Evolutionary conservation across 2,888 invertebrate species (phyloP), one percentile per base, ranked within the genome.

Genomic region (Thalpophila matura): DNA sequence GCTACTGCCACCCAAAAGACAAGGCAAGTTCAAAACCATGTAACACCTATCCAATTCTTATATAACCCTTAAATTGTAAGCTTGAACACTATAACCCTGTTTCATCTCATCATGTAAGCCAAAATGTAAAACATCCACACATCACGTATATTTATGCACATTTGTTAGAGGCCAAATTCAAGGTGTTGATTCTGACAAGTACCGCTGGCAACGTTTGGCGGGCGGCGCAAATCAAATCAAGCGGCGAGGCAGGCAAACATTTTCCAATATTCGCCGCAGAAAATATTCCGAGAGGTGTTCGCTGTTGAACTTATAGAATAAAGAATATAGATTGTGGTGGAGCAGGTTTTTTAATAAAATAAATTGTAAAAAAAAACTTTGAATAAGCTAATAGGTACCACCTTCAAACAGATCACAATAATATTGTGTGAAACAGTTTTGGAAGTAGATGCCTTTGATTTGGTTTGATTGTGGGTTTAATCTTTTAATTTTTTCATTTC

Each of bases 221-320:
- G 76, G 69, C 77, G 72, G 81, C 70, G 81, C 84, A 90, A 90
- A 91, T 91, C 89, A 86, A 91, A 91, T 91, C 91, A 89, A 84
- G 84, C 82, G 84, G 79, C 74, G 74, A 80, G 83, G 75, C 83
- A 83, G 79, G 87, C 85, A 89, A 89, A 89, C 86, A 90, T 86
- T 87, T 87, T 87, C 81, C 87, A 88, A 89, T 87, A 89, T 87
- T 87, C 86, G 77, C 74, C 59, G 64, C 74, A 81, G 82, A 83
- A 83, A 85, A 88, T 88, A 86, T 88, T 87, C 83, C 70, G 76
- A 58, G 71, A 72, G 68, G 68, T 72, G 69, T 68, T 78, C 42
- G 64, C 65, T 76, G 77, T 73, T 59, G 65, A 65, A 64, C 66
- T 73, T 57, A 51, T 70, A 73, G 76, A 79, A 79, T 79, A 80